Base-by-base conservation (phyloP, 2,888 invertebrate species). In the Andrena fulva region DNA sequence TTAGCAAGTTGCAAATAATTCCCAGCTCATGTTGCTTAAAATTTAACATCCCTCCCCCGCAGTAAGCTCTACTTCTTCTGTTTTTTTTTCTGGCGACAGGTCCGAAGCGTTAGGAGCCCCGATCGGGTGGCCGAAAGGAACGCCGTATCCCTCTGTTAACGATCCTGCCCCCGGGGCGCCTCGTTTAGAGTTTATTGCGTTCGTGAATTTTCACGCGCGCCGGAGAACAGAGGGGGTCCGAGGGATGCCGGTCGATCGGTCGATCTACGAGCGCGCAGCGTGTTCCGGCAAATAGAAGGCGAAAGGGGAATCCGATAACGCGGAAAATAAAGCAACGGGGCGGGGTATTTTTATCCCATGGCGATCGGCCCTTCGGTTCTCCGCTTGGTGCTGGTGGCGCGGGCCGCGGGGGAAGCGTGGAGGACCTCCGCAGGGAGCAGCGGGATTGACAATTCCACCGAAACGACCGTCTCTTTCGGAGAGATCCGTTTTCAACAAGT, bases 401-500 rank as follows among this genome's bases (percentile, higher is more conserved):
- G 16, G 50, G 24, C 24, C 8, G 12, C 20, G 31, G 8, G 31
- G 20, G n/a, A 20, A 60, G 48, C 7, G 16, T 12, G 8, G 16
- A 0, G 7, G 4, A 3, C 63, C 20, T 63, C 35, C 10, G 10
- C 10, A 63, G 7, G 20, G 35, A 63, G 42, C 24, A 33, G 1
- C 33, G 67, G n/a, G 16, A 56, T 33, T 69, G 67, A 52, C 52
- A 33, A 52, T 54, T 10, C 72, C n/a, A 52, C 31, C 50, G 63
- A 79, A 71, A 62, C 56, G n/a, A 29, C 31, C 42, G 42, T 31
- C n/a, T 16, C 6, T 71, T 81, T 68, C 68, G 20, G 8, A 42
- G 62, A 59, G 62, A 85, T 85, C 75, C 70, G 77, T 78, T 89
- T 84, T 88, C 89, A 90, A 90, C 90, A 90, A 90, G 90, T 90